Percentiles rank a stretch among this genome's conserved stretches.
Evolutionary conservation across 1,140 invertebrate genomes (phyloP).

Genomic region (Drosophila tropicalis): DNA sequence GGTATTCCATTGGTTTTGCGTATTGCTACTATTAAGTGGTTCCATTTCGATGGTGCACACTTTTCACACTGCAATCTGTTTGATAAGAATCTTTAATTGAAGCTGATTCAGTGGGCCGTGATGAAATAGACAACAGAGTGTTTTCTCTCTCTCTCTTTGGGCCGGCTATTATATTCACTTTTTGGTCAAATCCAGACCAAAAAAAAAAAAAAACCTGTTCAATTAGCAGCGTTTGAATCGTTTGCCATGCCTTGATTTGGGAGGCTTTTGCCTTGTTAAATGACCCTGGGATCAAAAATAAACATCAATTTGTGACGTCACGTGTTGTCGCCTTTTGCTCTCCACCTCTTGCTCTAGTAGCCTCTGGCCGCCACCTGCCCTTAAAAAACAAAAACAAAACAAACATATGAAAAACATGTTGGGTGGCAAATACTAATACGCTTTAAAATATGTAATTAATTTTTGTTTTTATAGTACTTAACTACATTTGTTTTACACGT

Average conservation of each 20-base stretch:
- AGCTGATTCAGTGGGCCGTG: constrained; percentile 33
- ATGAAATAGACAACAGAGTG: constrained; percentile 52
- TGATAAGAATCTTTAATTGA: not conserved
- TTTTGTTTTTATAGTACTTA: constrained; percentile 61
- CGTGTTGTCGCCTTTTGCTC: constrained; percentile 27
- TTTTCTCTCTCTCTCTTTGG: no score
- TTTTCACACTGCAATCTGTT: constrained; percentile 51
- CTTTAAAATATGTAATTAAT: constrained; percentile 32
- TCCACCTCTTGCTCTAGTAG: constrained; percentile 21
- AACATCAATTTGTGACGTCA: constrained; percentile 63
- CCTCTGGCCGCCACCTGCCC: constrained; percentile 17
- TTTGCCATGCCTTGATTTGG: constrained; percentile 4
- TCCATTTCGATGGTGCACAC: not conserved
- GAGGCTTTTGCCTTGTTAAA: constrained; percentile 20
- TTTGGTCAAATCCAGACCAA: constrained; percentile 24
- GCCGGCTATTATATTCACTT: not conserved
- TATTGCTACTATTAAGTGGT: no score
- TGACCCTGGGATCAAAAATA: constrained; percentile 61
- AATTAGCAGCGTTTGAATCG: constrained; percentile 39
- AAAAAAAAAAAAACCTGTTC: constrained; percentile 21
- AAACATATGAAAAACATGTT: not conserved
- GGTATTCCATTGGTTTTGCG: no score
- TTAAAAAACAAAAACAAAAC: constrained; percentile 33
- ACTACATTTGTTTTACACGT: constrained; percentile 47
- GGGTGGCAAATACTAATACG: constrained; percentile 14